Evolutionary conservation across 1,140 invertebrate species (phyloP).

Genomic region (Aphaenogaster ashmeadi): DNA sequence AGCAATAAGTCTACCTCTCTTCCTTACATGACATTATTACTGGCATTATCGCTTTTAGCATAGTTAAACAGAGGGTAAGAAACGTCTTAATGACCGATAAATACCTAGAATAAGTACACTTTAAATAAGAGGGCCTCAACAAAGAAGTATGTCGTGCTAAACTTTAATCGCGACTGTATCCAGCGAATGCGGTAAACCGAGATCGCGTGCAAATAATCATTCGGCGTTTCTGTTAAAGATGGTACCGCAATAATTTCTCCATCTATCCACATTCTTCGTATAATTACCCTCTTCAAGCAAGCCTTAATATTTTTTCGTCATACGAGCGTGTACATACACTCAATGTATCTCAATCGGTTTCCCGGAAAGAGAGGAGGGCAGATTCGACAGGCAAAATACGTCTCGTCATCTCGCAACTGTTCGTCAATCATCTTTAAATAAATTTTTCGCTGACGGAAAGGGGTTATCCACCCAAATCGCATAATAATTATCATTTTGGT

Average conservation of each 20-base stretch:
- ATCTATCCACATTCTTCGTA: slow-evolving; percentile 18
- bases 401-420: not conserved
- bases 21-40: not conserved
- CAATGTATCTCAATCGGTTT: not conserved
- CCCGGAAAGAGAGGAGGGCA: not conserved
- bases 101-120: slow-evolving; percentile 21
- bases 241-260: slow-evolving; percentile 43
- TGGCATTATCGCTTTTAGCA: not conserved
- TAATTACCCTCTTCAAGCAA: slow-evolving; percentile 23
- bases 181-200: not conserved
- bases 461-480: not conserved
- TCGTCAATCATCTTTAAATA: not conserved
- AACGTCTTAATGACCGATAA: not conserved
- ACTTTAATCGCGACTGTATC: not conserved
- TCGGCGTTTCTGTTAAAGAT: slow-evolving; percentile 4
- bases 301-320: not conserved
- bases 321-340: not conserved
- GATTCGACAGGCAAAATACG: slow-evolving; percentile 11
- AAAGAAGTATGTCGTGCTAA: slow-evolving; percentile 23
- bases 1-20: not conserved
- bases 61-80: slow-evolving; percentile 16
- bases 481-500: slow-evolving; percentile 43
- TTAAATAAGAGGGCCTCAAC: slow-evolving; percentile 12
- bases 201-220: slow-evolving; percentile 56
- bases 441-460: not conserved